Base-by-base conservation (phyloP, 2,797 vertebrate genomes). In the Propithecus deckenii region DNA sequence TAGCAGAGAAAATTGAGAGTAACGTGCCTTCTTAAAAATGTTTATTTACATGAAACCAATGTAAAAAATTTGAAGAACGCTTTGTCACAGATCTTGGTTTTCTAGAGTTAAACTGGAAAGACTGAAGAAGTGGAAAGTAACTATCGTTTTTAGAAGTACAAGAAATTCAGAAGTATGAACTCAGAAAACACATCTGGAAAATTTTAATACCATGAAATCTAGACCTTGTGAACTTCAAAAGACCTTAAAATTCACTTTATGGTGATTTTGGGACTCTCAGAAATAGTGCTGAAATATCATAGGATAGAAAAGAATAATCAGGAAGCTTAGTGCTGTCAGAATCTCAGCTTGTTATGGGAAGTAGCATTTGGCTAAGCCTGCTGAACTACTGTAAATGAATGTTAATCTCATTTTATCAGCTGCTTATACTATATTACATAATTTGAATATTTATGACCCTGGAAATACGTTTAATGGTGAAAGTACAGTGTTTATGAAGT, bases 381-480 rank as follows among this genome's bases (percentile, higher is more conserved):
- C 98, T 94, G 96, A 98, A 97, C 98, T 98, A 97, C 98, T 98
- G 97, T 98, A 98, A 98, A 96, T 98, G 98, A 98, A 98, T 93
- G 95, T 97, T 98, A 98, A 98, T 97, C 97, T 30, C 88, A 96
- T 98, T 98, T 98, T 98, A 97, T 98, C 96, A 32, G 97, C 97
- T 86, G 41, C 89, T 96, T 98, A 97, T 96, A 91, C 96, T 98
- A 97, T 98, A 97, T 98, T 98, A 97, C 86, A 95, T 98, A 98
- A 98, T 96, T 96, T 97, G 97, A 98, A 98, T 98, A 98, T 98
- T 98, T 98, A 98, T 98, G 97, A 97, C 95, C 90, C 89, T 96
- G 87, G 97, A 98, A 98, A 97, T 98, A 98, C 96, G 81, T 97
- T 98, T 98, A 98, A 97, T 67, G 69, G 96, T 98, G 97, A 98